phyloP scores from a whole-genome alignment of 2,797 vertebrate species.

The Karalla daura region DNA sequence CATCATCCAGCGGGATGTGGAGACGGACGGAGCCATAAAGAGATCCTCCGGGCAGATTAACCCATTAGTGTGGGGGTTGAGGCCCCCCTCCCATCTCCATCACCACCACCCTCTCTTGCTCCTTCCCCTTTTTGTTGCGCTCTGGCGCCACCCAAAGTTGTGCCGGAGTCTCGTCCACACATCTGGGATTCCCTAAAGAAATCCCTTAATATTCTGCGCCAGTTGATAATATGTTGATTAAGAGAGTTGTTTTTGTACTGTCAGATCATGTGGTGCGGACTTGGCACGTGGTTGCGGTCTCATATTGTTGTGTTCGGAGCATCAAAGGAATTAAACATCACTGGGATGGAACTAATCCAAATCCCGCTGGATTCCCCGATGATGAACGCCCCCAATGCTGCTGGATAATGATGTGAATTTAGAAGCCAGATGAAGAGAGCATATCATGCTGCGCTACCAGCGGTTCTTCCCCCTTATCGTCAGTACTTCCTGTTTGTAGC shows the following conservation, averaged over 20 bases:
- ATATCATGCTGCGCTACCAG: not conserved
- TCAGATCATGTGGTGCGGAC: not conserved
- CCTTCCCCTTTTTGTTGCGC: slow-evolving; percentile 60
- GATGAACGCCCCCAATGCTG: slow-evolving; percentile 4
- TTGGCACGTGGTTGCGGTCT: slow-evolving; percentile 3
- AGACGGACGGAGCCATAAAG: slow-evolving; percentile 49
- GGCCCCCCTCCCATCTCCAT: too few relatives aligned
- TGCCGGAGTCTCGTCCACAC: slow-evolving; percentile 7
- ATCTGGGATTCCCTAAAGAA: slow-evolving; percentile 31
- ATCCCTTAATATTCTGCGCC: not conserved
- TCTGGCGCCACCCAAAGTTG: slow-evolving; percentile 80
- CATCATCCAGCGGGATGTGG: slow-evolving; percentile 54
- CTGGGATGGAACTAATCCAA: slow-evolving; percentile 35
- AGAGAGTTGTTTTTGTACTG: not conserved
- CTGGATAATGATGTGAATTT: slow-evolving; percentile 4
- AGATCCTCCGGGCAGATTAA: slow-evolving; percentile 60
- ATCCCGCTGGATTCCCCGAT: slow-evolving; percentile 13
- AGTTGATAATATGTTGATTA: not conserved
- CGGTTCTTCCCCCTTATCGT: too few relatives aligned
- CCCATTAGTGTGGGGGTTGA: slow-evolving; percentile 27
- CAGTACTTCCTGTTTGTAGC: not conserved
- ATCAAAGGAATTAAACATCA: slow-evolving; percentile 37
- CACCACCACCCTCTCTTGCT: too few relatives aligned
- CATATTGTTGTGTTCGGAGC: slow-evolving; percentile 10
- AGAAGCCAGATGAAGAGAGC: not conserved